Evolutionary conservation across 2,888 invertebrate genomes (phyloP), one percentile per base, ranked within the genome.

Genomic region (Brenthis hecate): DNA sequence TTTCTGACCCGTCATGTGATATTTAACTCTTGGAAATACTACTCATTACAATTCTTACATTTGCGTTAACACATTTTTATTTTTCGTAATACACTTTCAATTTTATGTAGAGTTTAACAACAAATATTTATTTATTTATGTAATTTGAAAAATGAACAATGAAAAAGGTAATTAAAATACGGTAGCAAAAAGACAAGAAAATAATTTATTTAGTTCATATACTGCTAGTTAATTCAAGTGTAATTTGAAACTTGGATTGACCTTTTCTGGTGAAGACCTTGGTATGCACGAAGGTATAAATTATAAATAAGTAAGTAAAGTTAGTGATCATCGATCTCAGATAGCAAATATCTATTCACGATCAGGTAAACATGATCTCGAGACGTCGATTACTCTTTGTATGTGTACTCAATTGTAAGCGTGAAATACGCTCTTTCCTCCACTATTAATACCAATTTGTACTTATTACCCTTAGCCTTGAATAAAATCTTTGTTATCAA

Each of bases 331-430:
- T 63, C 55, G 54, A 64, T 69, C 58, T 57, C 66, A 32, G 53
- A 61, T 51, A 68, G 54, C 64, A 54, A 62, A 71, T 57, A 65
- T 57, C 50, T 50, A 66, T 67, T 67, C 50, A 70, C 56, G 51
- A 56, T 81, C 66, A 72, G 63, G 71, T 68, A 73, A 73, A 74
- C 71, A 72, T 66, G 73, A 73, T 68, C 68, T 73, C 72, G 19
- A 69, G 70, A 57, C 72, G 68, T 60, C 68, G 62, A 68, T 70
- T 70, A 71, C 70, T 50, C 71, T 68, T 55, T 71, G 50, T 70
- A 68, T 69, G 67, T 57, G 69, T 66, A 71, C 64, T 73, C 72
- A 51, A 72, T 71, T 74, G 73, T 68, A 72, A 73, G 53, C 61
- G 69, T 67, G 67, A 69, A 74, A 66, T 65, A 67, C 67, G 57